Percentiles rank a stretch among this genome's conserved stretches.
These are phyloP conservation scores for Turritopsis dohrnii DNA, from an alignment of 30 jellyfish, hydroid and myxozoan species.

Conservation along the genomic window DNA sequence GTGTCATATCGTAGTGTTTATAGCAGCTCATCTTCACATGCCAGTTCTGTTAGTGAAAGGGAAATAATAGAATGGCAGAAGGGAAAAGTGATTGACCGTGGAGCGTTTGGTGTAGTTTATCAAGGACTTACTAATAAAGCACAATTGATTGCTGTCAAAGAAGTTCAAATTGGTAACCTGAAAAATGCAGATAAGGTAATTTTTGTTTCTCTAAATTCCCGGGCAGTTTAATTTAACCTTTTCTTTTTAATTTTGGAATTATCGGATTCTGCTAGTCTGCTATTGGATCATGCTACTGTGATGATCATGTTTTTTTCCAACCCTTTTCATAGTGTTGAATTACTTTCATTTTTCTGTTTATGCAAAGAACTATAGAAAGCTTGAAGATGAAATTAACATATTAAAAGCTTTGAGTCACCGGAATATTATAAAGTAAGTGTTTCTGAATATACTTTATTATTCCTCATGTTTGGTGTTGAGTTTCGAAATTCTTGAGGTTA, in stretches of 20 bases:
- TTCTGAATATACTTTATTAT: too few relatives aligned
- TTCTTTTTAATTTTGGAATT: too few relatives aligned
- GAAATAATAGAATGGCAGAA: conserved; percentile 21
- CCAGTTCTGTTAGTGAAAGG: neutral
- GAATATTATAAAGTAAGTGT: conserved; percentile 55
- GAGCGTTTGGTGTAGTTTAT: conserved; percentile 72
- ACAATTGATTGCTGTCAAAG: conserved; percentile 82
- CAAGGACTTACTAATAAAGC: conserved; percentile 70
- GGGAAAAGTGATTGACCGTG: conserved; percentile 39
- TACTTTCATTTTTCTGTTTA: too few relatives aligned
- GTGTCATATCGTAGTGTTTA: neutral
- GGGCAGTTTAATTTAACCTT: too few relatives aligned
- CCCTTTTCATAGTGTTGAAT: too few relatives aligned
- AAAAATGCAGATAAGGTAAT: conserved; percentile 59
- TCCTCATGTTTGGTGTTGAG: too few relatives aligned
- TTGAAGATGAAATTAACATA: conserved; percentile 59
- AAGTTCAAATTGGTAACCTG: conserved; percentile 46
- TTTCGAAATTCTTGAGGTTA: too few relatives aligned
- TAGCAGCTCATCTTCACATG: neutral
- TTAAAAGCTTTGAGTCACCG: conserved; percentile 58
- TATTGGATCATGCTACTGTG: too few relatives aligned
- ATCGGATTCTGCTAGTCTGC: too few relatives aligned
- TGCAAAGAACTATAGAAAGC: conserved; percentile 41
- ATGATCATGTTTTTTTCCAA: neutral
- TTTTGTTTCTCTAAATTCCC: neutral